A percentile compares a stretch with the other conserved stretches of the same genome.
phyloP scores from a whole-genome alignment of 2,888 invertebrate species.

The Nineta flava region DNA sequence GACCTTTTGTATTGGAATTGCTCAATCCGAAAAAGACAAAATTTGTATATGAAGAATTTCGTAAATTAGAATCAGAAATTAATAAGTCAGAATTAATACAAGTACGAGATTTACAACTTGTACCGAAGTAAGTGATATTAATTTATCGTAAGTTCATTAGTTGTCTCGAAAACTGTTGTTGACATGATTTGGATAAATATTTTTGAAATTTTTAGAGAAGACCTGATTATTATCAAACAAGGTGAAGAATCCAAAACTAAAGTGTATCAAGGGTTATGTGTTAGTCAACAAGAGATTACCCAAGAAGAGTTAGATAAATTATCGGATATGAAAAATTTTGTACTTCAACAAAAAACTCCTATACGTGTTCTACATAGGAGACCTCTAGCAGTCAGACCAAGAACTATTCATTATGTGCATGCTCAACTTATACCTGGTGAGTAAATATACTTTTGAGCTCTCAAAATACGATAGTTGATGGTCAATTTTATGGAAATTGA shows the following conservation, averaged over 20 bases:
- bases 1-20: conserved; percentile 87
- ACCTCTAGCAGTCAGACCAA: conserved; percentile 50
- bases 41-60: conserved; percentile 33
- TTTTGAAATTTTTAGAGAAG: conserved; percentile 32
- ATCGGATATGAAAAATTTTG: conserved; percentile 29
- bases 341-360: conserved; percentile 71
- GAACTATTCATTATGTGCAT: conserved; percentile 47
- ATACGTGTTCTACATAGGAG: conserved; percentile 78
- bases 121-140: conserved; percentile 30
- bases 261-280: conserved; percentile 68
- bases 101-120: conserved; percentile 45
- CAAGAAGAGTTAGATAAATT: conserved; percentile 34
- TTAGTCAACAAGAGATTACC: conserved; percentile 27
- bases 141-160: not conserved
- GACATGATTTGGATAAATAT: no score
- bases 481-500: no score
- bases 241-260: conserved; percentile 84
- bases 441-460: no score
- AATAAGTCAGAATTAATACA: conserved; percentile 40
- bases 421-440: conserved; percentile 35
- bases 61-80: conserved; percentile 39
- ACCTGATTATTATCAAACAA: conserved; percentile 53
- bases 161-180: not conserved
- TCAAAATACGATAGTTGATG: no score
- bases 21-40: conserved; percentile 43